Evolutionary conservation across 2,888 invertebrate species (phyloP), one percentile per base, ranked within the genome.

Genomic region (Epistrophella euchroma): DNA sequence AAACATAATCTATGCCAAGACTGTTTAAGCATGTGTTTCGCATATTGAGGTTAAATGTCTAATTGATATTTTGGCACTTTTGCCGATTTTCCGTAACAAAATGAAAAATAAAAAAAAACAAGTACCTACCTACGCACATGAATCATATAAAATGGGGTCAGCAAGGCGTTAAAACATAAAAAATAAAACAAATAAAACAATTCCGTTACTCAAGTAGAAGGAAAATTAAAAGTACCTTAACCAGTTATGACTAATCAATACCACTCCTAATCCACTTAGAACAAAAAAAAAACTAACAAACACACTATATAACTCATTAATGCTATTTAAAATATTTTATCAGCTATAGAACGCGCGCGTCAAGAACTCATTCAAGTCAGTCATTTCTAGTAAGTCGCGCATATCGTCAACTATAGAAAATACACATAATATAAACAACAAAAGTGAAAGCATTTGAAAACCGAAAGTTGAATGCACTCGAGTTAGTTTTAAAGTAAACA

Each of bases 41-140:
- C 62, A 85, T 73, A 85, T 73, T 68, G 47, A 37, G 68, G 52
- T 60, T 45, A 68, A 62, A 37, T 19, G 66, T 47, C 72, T 85
- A 85, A 85, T 85, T 81, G 81, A 81, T 76, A 43, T 85, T 85
- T 76, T 85, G 85, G 85, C 85, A 85, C 81, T 85, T 85, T 81
- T 81, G 72, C 40, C 55, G 74, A 35, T 62, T 52, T 50, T 45
- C 45, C 11, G 1, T 22, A 50, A 35, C 25, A n/a, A 37, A 25
- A 45, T 68, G 62, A 62, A 40, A 62, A 19, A 15, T 9, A 62
- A 72, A 72, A 25, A 56, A 35, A 35, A 56, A 28, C n/a, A 56
- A 35, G 56, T 56, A 56, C 56, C 32, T 32, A 25, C 56, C 25
- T 56, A 73, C 82, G 70, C 85, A 73, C 62, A 85, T 55, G 76